A percentile compares a stretch with the other conserved stretches of the same genome.
Evolutionary conservation across 2,888 invertebrate genomes (phyloP).

Genomic region (Drosophila melanosoma): DNA sequence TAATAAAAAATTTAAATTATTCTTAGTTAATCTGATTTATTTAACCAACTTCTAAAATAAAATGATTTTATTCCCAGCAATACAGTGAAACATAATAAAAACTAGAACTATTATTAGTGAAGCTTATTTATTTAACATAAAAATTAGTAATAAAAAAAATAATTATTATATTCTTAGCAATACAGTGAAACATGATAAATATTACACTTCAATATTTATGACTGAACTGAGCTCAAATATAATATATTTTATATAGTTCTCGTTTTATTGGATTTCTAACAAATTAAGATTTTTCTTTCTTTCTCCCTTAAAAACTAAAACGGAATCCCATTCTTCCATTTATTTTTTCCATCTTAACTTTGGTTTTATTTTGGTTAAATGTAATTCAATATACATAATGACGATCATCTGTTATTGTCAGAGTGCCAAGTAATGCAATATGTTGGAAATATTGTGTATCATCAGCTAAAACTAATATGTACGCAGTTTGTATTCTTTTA

Average conservation of each 20-base stretch:
- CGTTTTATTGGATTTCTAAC: background rate
- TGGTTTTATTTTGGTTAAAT: background rate
- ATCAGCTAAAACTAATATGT: background rate
- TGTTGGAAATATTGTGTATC: background rate
- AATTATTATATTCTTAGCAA: background rate
- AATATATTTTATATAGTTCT: background rate
- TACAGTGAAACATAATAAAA: background rate
- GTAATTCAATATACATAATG: background rate
- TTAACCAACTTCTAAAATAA: background rate
- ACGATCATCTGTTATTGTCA: background rate
- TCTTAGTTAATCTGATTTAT: background rate
- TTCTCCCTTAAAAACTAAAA: background rate
- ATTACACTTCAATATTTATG: background rate
- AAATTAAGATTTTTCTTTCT: background rate
- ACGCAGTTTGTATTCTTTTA: conserved; percentile 15
- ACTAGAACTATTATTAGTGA: too few species aligned
- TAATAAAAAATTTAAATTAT: background rate
- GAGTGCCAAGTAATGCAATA: background rate
- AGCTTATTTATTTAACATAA: too few species aligned
- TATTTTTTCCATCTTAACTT: background rate
- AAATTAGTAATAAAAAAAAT: background rate
- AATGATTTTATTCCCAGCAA: background rate
- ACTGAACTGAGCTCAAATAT: background rate
- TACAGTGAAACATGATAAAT: background rate
- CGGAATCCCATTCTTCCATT: background rate